phyloP scores from a whole-genome alignment of 64 coral and sea anemone species.

The Cladopsammia gracilis region DNA sequence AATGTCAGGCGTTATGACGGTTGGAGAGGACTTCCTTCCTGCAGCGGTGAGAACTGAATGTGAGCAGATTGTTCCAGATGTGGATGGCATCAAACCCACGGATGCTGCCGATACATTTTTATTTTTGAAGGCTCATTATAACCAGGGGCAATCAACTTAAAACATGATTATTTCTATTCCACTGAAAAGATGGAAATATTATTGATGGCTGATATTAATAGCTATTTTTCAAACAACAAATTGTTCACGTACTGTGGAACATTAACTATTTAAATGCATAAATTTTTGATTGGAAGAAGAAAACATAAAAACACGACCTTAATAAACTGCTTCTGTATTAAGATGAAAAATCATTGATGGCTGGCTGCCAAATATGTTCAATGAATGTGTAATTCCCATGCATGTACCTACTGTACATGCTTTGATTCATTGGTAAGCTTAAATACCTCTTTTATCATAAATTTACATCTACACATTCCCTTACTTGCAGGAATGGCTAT shows the following conservation, averaged over 20 bases:
- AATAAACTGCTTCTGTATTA: background rate
- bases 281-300: background rate
- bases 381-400: no score
- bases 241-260: conserved; percentile 2
- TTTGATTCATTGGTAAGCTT: no score
- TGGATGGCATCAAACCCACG: conserved; percentile 69
- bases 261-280: background rate
- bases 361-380: background rate
- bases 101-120: conserved; percentile 73
- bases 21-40: conserved; percentile 67
- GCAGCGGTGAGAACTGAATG: conserved; percentile 65
- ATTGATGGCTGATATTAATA: no score
- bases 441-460: background rate
- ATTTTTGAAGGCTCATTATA: conserved; percentile 73
- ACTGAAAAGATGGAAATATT: no score
- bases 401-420: no score
- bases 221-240: no score
- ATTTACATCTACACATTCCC: background rate
- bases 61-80: conserved; percentile 72
- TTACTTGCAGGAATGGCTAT: no score
- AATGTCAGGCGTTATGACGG: conserved; percentile 56
- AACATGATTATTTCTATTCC: background rate
- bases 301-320: conserved; percentile 20
- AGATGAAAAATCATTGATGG: conserved; percentile 4
- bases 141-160: conserved; percentile 30